Percentiles rank a stretch among this genome's conserved stretches.
phyloP scores from a whole-genome alignment of 2,888 invertebrate genomes.

The Plutella xylostella region DNA sequence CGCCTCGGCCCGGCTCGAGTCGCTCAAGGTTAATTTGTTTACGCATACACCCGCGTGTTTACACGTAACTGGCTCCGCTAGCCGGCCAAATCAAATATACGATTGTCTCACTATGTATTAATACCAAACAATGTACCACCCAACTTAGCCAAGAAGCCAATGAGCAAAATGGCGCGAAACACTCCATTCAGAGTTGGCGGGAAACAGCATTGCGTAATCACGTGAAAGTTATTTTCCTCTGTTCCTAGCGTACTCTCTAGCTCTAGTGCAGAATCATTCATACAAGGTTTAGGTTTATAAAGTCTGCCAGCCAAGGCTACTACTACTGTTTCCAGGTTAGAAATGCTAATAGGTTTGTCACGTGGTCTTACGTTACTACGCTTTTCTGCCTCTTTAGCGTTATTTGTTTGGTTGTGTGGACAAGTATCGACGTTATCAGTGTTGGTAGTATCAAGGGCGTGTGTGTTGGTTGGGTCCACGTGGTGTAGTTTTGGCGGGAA shows the following conservation, averaged over 20 bases:
- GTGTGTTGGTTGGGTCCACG: constrained; percentile 22
- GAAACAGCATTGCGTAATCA: constrained; percentile 48
- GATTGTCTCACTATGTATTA: neutral
- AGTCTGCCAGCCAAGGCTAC: no score
- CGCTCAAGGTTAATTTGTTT: constrained; percentile 61
- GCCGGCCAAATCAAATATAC: constrained; percentile 30
- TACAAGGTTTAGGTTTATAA: neutral
- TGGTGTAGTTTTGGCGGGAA: constrained; percentile 55
- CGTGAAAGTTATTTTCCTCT: constrained; percentile 32
- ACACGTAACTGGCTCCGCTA: constrained; percentile 35
- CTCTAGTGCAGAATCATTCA: neutral
- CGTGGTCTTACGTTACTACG: no score
- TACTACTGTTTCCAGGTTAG: no score
- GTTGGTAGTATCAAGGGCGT: neutral
- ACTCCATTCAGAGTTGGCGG: constrained; percentile 60
- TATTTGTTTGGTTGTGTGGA: no score
- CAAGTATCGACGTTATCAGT: no score
- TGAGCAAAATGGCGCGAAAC: constrained; percentile 56
- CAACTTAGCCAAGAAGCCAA: constrained; percentile 34
- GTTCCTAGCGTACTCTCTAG: neutral
- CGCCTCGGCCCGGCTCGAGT: constrained; percentile 30
- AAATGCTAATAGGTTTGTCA: no score
- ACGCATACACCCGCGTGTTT: constrained; percentile 52
- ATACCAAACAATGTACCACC: constrained; percentile 19
- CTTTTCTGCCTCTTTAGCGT: no score